Evolutionary conservation across 2,797 vertebrate genomes (phyloP), one percentile per base, ranked within the genome.

Genomic region (Sibirionetta formosa): DNA sequence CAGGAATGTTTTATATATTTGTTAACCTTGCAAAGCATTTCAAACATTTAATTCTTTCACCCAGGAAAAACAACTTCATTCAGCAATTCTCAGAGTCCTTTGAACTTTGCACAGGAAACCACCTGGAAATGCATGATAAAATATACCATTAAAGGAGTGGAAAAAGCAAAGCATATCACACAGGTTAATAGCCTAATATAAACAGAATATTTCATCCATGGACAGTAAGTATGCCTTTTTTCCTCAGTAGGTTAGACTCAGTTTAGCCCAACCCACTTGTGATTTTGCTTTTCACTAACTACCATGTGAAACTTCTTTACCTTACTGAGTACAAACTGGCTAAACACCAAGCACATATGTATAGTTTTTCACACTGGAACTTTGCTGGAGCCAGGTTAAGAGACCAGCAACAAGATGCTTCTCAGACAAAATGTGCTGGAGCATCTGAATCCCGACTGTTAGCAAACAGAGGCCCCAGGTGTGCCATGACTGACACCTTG

Each of bases 21-120:
- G 36, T 29, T 73, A 48, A 82, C 68, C 36, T 94, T 93, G 22
- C 11, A 82, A 90, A 33, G 27, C 42, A 56, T 93, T 94, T 83
- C 31, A 88, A 82, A 76, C 14, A 80, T 70, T 88, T 71, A 16
- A 14, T 86, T 56, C 57, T 84, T 86, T 90, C 73, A 77, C 85
- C 56, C 66, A 90, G 80, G 82, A 91, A 86, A 93, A 94, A 56
- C 19, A 63, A n/a, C 20, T 93, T 58, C 1, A 61, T 79, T 60
- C 31, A 79, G 60, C 53, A 88, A 16, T 88, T 93, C 82, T 83
- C 27, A 44, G 35, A 72, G 14, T 64, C 10, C 35, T 79, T 91
- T 91, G 80, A 94, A 79, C 58, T 61, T 76, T 84, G 64, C 15
- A 63, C 53, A 73, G 82, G 31, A 88, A 94, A 72, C 13, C 40